phyloP scores from a whole-genome alignment of 2,888 invertebrate genomes.

The Rhingia campestris region DNA sequence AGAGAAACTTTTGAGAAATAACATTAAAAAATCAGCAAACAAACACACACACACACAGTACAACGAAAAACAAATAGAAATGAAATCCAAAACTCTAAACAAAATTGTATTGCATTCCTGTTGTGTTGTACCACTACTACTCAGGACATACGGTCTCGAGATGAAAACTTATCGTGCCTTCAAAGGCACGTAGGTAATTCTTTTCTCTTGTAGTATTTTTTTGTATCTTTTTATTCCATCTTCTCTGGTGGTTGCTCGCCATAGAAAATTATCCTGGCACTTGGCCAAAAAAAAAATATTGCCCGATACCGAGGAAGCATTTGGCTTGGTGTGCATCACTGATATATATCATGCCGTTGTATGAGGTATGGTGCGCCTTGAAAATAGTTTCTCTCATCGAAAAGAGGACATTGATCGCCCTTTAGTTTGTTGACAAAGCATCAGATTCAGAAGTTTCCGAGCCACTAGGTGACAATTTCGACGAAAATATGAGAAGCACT shows the following conservation, averaged over 20 bases:
- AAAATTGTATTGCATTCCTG: slow-evolving; percentile 42
- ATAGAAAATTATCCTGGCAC: slow-evolving; percentile 54
- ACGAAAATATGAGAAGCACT: slow-evolving; percentile 50
- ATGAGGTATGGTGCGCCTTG: slow-evolving; percentile 48
- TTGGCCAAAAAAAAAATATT: slow-evolving; percentile 44
- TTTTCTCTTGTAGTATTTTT: slow-evolving; percentile 31
- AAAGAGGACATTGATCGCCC: slow-evolving; percentile 72
- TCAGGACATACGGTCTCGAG: slow-evolving; percentile 43
- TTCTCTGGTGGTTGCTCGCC: slow-evolving; percentile 41
- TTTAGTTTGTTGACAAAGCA: slow-evolving; percentile 71
- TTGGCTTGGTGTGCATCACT: slow-evolving; percentile 58
- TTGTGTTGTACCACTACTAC: slow-evolving; percentile 4
- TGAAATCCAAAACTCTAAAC: slow-evolving; percentile 54
- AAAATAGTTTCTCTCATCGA: slow-evolving; percentile 48
- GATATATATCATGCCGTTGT: slow-evolving; percentile 33
- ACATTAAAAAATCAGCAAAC: slow-evolving; percentile 5
- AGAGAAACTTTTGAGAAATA: slow-evolving; percentile 48
- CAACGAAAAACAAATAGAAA: slow-evolving; percentile 21
- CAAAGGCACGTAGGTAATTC: slow-evolving; percentile 72
- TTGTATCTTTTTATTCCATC: slow-evolving; percentile 50
- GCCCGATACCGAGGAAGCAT: slow-evolving; percentile 60
- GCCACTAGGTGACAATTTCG: slow-evolving; percentile 68
- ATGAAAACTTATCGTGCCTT: slow-evolving; percentile 64
- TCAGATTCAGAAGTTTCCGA: slow-evolving; percentile 60
- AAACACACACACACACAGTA: too few species aligned